phyloP scores from a whole-genome alignment of 2,888 invertebrate genomes.

The Meteorus colon region DNA sequence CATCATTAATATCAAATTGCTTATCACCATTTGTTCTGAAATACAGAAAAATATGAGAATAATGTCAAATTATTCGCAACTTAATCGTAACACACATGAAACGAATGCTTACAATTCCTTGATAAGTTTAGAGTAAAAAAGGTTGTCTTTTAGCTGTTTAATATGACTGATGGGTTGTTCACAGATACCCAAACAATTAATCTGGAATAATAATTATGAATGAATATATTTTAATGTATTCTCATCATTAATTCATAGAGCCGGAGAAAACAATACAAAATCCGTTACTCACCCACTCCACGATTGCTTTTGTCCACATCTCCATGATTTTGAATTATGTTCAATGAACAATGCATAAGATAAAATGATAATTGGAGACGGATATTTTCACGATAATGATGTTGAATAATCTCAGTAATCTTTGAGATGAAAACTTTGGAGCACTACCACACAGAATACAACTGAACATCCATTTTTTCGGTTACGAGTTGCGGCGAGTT shows the following conservation, averaged over 20 bases:
- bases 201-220: slow-evolving; percentile 66
- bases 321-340: slow-evolving; percentile 52
- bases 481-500: not conserved
- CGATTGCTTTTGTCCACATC: slow-evolving; percentile 56
- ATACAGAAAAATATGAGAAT: not conserved
- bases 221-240: not conserved
- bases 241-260: not conserved
- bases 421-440: not conserved
- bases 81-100: too few species aligned
- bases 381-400: not conserved
- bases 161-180: slow-evolving; percentile 52
- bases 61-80: too few species aligned
- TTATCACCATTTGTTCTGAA: not conserved
- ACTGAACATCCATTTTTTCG: not conserved
- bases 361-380: not conserved
- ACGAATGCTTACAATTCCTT: slow-evolving; percentile 57
- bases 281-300: slow-evolving; percentile 59
- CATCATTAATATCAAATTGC: not conserved
- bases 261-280: slow-evolving; percentile 17
- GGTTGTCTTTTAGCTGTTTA: slow-evolving; percentile 57
- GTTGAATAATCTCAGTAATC: not conserved
- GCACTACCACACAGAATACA: not conserved
- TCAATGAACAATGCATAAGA: not conserved
- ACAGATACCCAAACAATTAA: slow-evolving; percentile 73
- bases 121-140: slow-evolving; percentile 61